A percentile compares a stretch with the other conserved stretches of the same genome.
Conservation (phyloP, 2,797 vertebrate genomes). For the Crocodylus rhombifer region DNA sequence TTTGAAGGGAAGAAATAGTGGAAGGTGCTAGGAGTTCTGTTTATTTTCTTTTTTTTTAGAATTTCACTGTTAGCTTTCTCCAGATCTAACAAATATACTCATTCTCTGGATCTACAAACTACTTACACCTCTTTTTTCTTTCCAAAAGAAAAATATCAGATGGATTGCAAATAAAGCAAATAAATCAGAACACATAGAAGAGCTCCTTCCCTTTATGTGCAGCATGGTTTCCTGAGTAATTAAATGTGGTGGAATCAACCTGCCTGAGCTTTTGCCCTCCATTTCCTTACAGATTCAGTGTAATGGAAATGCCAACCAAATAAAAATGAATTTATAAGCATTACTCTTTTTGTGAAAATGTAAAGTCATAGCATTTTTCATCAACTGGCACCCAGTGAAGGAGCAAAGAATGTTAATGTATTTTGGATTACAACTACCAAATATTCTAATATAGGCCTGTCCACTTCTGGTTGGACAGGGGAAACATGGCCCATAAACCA, state of each 20-base stretch:
- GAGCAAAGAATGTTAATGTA: neutral
- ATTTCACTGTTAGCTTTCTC: too few relatives aligned
- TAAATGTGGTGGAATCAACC: neutral
- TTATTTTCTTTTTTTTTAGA: too few relatives aligned
- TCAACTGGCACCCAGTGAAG: neutral
- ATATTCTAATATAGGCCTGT: too few relatives aligned
- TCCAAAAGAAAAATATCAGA: neutral
- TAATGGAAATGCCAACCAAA: neutral
- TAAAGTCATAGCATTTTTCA: neutral
- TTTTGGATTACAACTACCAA: neutral
- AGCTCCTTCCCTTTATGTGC: neutral
- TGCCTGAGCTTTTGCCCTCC: neutral
- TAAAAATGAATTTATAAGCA: neutral
- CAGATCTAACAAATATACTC: rapidly evolving
- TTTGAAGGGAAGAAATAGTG: neutral
- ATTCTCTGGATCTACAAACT: neutral
- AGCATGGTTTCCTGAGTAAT: neutral
- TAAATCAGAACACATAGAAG: neutral
- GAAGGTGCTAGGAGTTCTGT: too few relatives aligned
- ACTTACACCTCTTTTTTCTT: neutral
- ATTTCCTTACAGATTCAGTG: neutral
- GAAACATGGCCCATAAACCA: too few relatives aligned
- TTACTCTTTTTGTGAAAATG: neutral
- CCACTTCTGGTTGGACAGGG: too few relatives aligned
- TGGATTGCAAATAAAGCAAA: constrained; percentile 21